phyloP scores from a whole-genome alignment of 1,140 invertebrate genomes.

The Lamellibrachia luymesi region DNA sequence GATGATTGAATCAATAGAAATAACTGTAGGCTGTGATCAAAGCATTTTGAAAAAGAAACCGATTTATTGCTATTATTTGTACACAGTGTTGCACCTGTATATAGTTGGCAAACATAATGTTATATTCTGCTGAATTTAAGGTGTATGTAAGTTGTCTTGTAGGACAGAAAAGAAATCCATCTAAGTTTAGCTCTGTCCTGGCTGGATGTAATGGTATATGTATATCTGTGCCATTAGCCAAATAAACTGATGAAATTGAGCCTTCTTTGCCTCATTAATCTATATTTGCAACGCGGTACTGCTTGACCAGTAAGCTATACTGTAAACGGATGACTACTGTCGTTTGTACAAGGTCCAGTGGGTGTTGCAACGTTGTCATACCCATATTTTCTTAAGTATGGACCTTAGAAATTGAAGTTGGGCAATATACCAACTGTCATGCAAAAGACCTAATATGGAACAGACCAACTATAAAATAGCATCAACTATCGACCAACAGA shows the following conservation, averaged over 20 bases:
- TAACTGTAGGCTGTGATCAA: neutral
- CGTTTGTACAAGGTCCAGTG: neutral
- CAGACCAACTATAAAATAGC: neutral
- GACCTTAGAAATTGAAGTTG: neutral
- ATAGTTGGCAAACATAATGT: neutral
- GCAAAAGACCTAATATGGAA: neutral
- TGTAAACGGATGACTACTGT: neutral
- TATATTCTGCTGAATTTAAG: slow-evolving; percentile 5
- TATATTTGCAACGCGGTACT: neutral
- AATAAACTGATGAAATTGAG: neutral
- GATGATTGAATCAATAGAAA: neutral
- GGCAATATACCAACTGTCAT: neutral
- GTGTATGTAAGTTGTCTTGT: neutral
- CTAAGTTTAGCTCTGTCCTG: neutral
- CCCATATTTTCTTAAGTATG: neutral
- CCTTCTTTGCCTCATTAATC: neutral
- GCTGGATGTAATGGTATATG: neutral
- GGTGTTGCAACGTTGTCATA: no score
- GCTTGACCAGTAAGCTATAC: neutral
- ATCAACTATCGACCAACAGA: neutral
- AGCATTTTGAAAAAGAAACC: neutral
- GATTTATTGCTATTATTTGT: neutral
- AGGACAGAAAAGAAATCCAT: neutral
- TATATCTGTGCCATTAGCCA: neutral
- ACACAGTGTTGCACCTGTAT: neutral